phyloP scores from a whole-genome alignment of 1,140 invertebrate species.

The Drosophila sechellia region DNA sequence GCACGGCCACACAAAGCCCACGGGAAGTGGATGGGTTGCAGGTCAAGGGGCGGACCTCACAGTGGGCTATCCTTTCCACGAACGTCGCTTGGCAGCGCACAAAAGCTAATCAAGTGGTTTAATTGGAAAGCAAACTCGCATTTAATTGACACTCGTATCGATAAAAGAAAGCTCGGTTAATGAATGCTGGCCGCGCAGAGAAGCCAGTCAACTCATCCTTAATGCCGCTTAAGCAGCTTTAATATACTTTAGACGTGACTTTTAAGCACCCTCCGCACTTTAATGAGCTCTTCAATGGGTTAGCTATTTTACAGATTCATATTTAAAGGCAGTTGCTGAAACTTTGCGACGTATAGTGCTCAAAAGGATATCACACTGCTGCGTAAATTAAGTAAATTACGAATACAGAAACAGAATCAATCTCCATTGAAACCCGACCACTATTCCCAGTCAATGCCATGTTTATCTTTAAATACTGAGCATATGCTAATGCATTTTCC shows the following conservation, averaged over 20 bases:
- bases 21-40: conserved; percentile 5
- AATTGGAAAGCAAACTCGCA: conserved; percentile 80
- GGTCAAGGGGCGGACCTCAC: neutral
- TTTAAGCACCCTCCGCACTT: conserved; percentile 5
- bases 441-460: conserved; percentile 17
- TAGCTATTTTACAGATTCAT: neutral
- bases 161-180: conserved; percentile 49
- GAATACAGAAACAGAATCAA: conserved; percentile 30
- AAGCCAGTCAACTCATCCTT: conserved; percentile 13
- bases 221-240: conserved; percentile 9
- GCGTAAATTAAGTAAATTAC: conserved; percentile 24
- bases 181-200: conserved; percentile 14
- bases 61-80: too few relatives aligned
- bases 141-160: conserved; percentile 73
- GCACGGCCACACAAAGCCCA: neutral
- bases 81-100: conserved; percentile 20
- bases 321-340: too few relatives aligned
- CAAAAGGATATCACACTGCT: neutral
- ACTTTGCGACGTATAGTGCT: neutral
- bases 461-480: conserved; percentile 40
- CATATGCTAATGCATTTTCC: conserved; percentile 42
- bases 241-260: conserved; percentile 1
- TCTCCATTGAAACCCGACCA: conserved; percentile 29
- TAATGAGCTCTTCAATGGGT: neutral
- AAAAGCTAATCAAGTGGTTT: conserved; percentile 76